These are phyloP conservation scores for Columba janthina DNA, from an alignment of 2,113 vertebrate species.

Conservation along the genomic window DNA sequence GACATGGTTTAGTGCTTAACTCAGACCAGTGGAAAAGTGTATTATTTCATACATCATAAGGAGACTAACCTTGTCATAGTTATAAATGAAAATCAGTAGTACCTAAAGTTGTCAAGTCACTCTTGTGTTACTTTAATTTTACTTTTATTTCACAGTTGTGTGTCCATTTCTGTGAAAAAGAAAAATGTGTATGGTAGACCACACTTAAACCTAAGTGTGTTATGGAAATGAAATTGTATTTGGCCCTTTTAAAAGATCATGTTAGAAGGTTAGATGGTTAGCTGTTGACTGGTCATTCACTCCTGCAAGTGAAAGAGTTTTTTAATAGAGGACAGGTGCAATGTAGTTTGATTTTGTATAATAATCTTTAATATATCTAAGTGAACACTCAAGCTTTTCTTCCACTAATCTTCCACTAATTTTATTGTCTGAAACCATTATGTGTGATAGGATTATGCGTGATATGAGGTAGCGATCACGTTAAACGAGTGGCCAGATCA, in stretches of 20 bases:
- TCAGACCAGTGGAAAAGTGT: not conserved
- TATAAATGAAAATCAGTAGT: not conserved
- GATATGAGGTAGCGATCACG: too few relatives aligned
- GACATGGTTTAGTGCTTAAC: not conserved
- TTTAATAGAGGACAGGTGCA: rapidly evolving
- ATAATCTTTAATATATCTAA: not conserved
- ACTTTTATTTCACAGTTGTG: not conserved
- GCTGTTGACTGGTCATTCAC: not conserved
- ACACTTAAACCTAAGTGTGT: not conserved
- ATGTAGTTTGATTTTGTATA: not conserved
- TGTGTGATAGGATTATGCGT: constrained; percentile 7
- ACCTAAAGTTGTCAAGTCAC: not conserved
- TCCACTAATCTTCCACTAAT: not conserved
- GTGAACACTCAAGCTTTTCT: not conserved
- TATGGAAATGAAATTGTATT: too few relatives aligned
- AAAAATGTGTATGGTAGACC: not conserved
- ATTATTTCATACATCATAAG: not conserved
- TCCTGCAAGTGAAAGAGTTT: not conserved
- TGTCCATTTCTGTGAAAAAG: not conserved
- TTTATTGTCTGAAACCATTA: not conserved
- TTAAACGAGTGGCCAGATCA: too few relatives aligned
- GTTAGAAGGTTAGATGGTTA: not conserved
- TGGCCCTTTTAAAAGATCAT: not conserved
- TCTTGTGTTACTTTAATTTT: not conserved
- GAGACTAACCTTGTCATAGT: not conserved